Base-by-base conservation (phyloP, 2,888 invertebrate genomes). In the Thymelicus acteon region DNA sequence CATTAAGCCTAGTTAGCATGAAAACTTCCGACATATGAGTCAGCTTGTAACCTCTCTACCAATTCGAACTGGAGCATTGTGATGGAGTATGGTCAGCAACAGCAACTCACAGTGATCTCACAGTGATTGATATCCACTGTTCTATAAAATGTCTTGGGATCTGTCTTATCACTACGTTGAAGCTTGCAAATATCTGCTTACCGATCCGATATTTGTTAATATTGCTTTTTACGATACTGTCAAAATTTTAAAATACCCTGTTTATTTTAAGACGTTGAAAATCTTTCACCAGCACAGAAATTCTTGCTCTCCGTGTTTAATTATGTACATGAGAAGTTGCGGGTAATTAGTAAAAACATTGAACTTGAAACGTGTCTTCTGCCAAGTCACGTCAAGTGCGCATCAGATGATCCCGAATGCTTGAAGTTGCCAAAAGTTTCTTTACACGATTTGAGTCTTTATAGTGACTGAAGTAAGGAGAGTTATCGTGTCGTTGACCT, bases 281-380 rank as follows among this genome's bases (percentile, higher is more conserved):
- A 48, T 48, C 10, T 61, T 48, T 52, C 19, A 71, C 57, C 63
- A 48, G 69, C 72, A 68, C 71, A 72, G 48, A 70, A 64, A 60
- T 58, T 61, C 58, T 57, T 24, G 40, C 58, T 71, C 73, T 73
- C 77, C 78, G 76, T 77, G 73, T 80, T 82, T 87, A 88, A 86
- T 88, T 85, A 83, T 77, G 74, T 76, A 70, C 80, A 73, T 75
- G 79, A 60, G 77, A 82, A 81, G 81, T 80, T 79, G 58, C 76
- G 61, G 71, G 81, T 85, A 89, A 90, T 87, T 87, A 88, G 81
- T 80, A 70, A 78, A 82, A 88, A 84, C 86, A 86, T 88, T 89
- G 88, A 88, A 89, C 89, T 89, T 88, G 89, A 57, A 57, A 72
- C 39, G 60, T 60, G 71, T 82, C 67, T 72, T 76, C 78, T 84